Base-by-base conservation (phyloP, 2,797 vertebrate species). In the Enteromius paludinosus region DNA sequence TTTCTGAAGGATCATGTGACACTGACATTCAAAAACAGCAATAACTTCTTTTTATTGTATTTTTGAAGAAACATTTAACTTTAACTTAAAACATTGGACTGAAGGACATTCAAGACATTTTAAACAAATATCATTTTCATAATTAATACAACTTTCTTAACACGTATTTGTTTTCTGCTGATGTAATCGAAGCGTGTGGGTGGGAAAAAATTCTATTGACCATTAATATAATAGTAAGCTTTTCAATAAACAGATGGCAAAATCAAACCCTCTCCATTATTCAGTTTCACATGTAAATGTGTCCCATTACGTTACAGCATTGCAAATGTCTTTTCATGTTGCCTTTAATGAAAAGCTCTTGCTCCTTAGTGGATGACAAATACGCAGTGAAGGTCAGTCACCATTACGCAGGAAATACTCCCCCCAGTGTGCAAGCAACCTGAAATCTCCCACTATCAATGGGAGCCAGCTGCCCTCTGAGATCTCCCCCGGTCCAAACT, bases 391-490 rank as follows among this genome's bases (percentile, higher is more conserved):
- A 82, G 72, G 71, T 75, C 71, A 82, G 82, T 87, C 74, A 77
- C 77, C 80, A 68, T 85, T 68, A 77, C 64, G 54, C 61, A 69
- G 54, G 82, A 69, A 28, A 81, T 66, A 77, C 64, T 79, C 79
- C 56, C 64, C 66, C 65, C 72, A 23, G 30, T 69, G 76, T 62
- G 64, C 38, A 62, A 80, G 69, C 54, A 35, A 62, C 79, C 43
- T 68, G 25, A 85, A 88, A 88, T 88, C 82, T 87, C 87, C 71
- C 73, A 85, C 91, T 94, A 95, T 94, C 93, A 94, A 85, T 85
- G 87, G 86, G 91, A 90, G 89, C 90, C 93, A 94, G 93, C 93
- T 95, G 94, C 93, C 91, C 91, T 89, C 86, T 87, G 89, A 90
- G 92, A 89, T 88, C 90, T 93, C 90, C 91, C 87, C 88, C 90